phyloP scores from a whole-genome alignment of 64 coral and sea anemone genomes.

The Pachyseris speciosa region DNA sequence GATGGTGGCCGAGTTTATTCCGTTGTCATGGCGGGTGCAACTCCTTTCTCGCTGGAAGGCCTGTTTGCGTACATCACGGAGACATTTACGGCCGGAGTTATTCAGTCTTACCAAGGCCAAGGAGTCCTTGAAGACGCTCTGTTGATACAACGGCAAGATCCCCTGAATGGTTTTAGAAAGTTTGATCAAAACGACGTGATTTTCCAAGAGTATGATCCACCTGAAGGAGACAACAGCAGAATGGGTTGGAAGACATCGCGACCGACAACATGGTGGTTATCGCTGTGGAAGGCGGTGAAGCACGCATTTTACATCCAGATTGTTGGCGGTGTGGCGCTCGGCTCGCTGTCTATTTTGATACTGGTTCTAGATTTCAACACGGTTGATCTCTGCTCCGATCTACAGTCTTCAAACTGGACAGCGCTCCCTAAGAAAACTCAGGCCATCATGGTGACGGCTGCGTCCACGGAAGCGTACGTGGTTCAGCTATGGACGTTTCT shows the following conservation, averaged over 20 bases:
- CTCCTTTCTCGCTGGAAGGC: conserved; percentile 13
- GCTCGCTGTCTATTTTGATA: conserved; percentile 43
- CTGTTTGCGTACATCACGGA: not conserved
- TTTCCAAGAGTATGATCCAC: conserved; percentile 81
- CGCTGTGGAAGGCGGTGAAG: conserved; percentile 36
- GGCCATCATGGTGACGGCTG: conserved; percentile 55
- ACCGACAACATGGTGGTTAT: conserved; percentile 28
- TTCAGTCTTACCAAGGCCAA: conserved; percentile 1
- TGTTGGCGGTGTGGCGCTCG: conserved; percentile 47
- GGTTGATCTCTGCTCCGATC: conserved; percentile 61
- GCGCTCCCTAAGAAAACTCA: conserved; percentile 44
- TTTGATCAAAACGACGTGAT: conserved; percentile 63
- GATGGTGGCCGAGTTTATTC: too few species aligned
- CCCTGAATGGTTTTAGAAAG: conserved; percentile 59
- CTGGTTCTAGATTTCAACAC: conserved; percentile 72
- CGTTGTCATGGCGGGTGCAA: too few species aligned
- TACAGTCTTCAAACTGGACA: conserved; percentile 57
- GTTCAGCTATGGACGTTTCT: conserved; percentile 66
- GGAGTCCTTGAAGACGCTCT: not conserved
- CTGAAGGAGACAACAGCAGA: not conserved
- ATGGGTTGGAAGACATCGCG: conserved; percentile 32
- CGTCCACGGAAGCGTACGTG: conserved; percentile 37
- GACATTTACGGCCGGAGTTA: conserved; percentile 8
- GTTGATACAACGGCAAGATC: not conserved
- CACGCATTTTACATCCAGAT: conserved; percentile 34